Evolutionary conservation across 2,797 vertebrate species (phyloP).

Genomic region (Pseudomugil tenellus): DNA sequence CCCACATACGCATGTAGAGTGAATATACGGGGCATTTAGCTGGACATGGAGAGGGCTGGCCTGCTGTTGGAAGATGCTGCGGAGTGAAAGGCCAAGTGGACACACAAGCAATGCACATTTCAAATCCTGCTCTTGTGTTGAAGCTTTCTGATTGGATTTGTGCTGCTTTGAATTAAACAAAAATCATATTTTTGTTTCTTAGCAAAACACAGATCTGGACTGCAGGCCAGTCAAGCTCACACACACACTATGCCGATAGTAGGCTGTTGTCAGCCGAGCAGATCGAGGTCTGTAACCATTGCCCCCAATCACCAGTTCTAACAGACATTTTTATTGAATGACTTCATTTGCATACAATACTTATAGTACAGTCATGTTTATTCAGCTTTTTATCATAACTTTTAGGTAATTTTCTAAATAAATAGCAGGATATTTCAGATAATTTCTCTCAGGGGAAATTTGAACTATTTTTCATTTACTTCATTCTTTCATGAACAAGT

Average conservation of each 20-base stretch:
- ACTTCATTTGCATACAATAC: no score
- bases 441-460: no score
- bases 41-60: constrained; percentile 28
- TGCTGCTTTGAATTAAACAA: neutral
- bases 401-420: no score
- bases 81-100: neutral
- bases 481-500: neutral
- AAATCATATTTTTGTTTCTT: neutral
- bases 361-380: neutral
- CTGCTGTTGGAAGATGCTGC: constrained; percentile 42
- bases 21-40: constrained; percentile 65
- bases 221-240: neutral
- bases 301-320: no score
- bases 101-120: neutral
- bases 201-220: neutral
- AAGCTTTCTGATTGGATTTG: neutral
- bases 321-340: no score
- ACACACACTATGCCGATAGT: neutral
- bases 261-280: neutral
- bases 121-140: neutral
- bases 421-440: no score
- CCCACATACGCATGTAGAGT: constrained; percentile 62
- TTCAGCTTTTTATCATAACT: no score
- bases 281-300: neutral
- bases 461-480: no score